Base-by-base conservation (phyloP, 2,113 vertebrate species). In the Poeciliopsis occidentalis region DNA sequence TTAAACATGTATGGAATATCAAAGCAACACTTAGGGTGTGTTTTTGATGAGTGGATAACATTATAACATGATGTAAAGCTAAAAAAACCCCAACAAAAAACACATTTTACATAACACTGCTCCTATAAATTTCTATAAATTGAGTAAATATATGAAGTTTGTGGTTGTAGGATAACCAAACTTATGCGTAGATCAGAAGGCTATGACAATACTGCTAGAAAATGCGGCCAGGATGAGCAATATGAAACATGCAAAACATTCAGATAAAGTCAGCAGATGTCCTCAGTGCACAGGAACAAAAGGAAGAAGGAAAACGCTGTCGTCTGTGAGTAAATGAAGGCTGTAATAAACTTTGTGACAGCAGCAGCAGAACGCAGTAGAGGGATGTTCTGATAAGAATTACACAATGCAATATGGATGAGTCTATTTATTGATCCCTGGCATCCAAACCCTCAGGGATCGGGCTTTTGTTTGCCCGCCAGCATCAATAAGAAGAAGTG, bases 391-490 rank as follows among this genome's bases (percentile, higher is more conserved):
- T 26, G 68, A 34, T 62, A 79, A 82, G 61, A 79, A 85, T 86
- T 72, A 88, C 81, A 75, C 66, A 17, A 17, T 8, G 8, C 26
- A 85, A 64, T 51, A 71, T 60, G 73, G 64, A 83, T 60, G 51
- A 57, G 75, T 39, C 34, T 27, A 22, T 61, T 75, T 71, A 85
- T 64, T 83, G 81, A 86, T 90, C 67, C 76, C 44, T 12, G 12
- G 22, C 44, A 75, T 70, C 64, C 64, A 37, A 72, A 64, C 34
- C 31, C 65, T 41, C 73, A 76, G 32, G 13, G 26, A n/a, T 32
- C 34, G 19, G 13, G 61, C 71, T 72, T 63, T 70, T 29, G 44
- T n/a, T 69, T 51, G n/a, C 32, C 60, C 67, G 79, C 32, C 77
- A 75, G 71, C 24, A 60, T 47, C 67, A 76, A 78, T 76, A 73